A percentile compares a stretch with the other conserved stretches of the same genome.
These are phyloP conservation scores for Chaenocephalus aceratus DNA, from an alignment of 2,113 vertebrate genomes.

Conservation along the genomic window DNA sequence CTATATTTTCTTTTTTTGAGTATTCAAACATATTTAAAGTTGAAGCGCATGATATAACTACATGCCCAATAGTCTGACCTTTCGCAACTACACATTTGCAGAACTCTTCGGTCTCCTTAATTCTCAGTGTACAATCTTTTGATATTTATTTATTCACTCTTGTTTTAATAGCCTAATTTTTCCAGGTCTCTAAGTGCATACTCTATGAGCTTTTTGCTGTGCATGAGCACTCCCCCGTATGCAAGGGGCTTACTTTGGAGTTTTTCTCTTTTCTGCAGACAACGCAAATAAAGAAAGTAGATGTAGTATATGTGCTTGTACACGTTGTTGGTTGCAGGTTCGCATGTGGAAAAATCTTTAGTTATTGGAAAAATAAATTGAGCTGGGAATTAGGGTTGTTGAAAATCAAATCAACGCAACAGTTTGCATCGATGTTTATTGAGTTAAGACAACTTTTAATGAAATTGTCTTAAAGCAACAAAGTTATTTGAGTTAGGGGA, in stretches of 20 bases:
- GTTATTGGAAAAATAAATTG: not conserved
- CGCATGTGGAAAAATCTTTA: not conserved
- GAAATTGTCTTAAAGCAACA: too few species aligned
- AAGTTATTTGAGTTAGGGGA: too few species aligned
- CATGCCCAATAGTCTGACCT: not conserved
- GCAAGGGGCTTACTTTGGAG: not conserved
- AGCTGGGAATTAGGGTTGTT: not conserved
- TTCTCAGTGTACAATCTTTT: not conserved
- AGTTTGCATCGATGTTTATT: too few species aligned
- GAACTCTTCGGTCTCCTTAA: not conserved
- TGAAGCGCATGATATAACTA: not conserved
- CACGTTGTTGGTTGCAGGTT: not conserved
- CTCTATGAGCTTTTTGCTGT: not conserved
- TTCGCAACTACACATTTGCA: not conserved
- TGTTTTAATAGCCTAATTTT: not conserved
- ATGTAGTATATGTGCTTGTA: not conserved
- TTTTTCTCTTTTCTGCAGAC: not conserved
- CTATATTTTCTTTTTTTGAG: not conserved
- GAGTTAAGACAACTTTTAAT: too few species aligned
- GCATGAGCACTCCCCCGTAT: not conserved
- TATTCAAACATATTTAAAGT: not conserved
- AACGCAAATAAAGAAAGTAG: not conserved
- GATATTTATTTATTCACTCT: not conserved
- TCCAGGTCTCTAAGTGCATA: not conserved
- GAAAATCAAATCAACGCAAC: too few species aligned